Base-by-base conservation (phyloP, 2,113 vertebrate species). In the Cynopterus brachyotis region DNA sequence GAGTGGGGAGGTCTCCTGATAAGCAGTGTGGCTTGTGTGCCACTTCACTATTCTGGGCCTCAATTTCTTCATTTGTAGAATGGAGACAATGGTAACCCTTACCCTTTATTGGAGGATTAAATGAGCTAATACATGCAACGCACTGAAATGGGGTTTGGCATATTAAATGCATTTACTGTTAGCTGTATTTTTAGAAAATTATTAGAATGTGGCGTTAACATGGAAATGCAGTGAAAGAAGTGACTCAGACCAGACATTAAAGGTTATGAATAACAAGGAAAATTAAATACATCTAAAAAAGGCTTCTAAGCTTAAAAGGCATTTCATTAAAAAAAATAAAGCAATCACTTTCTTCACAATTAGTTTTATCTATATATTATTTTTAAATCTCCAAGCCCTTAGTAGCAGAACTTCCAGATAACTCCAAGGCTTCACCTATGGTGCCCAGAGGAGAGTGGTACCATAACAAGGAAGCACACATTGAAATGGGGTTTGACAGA, bases 131-230 rank as follows among this genome's bases (percentile, higher is more conserved):
- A 15, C 2, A 32, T 10, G 16, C 26, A 59, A 19, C 1, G 3
- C 0, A 2, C 11, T 16, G n/a, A 64, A 72, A 55, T 3, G n/a
- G 42, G 9, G 35, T 53, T n/a, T 35, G 26, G 66, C 22, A n/a
- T 66, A 50, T 0, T 3, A 15, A 8, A 20, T 16, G 15, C n/a
- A 19, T 12, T 11, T 7, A 8, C 35, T 1, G 10, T 59, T 2
- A n/a, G 35, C 57, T 37, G 2, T 24, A 32, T 57, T n/a, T 5
- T 19, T 26, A 90, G 87, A 62, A 26, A 47, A n/a, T 40, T 8
- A 11, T 16, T 26, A 82, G 15, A 91, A 57, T 6, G 19, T 26
- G 40, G 10, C 11, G 32, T 42, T 35, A 15, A 37, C 4, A 1
- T 59, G 69, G 28, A 57, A 82, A 47, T 2, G 9, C 22, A 15